Conservation (phyloP, 1,140 invertebrate species). For the Sogatella furcifera region DNA sequence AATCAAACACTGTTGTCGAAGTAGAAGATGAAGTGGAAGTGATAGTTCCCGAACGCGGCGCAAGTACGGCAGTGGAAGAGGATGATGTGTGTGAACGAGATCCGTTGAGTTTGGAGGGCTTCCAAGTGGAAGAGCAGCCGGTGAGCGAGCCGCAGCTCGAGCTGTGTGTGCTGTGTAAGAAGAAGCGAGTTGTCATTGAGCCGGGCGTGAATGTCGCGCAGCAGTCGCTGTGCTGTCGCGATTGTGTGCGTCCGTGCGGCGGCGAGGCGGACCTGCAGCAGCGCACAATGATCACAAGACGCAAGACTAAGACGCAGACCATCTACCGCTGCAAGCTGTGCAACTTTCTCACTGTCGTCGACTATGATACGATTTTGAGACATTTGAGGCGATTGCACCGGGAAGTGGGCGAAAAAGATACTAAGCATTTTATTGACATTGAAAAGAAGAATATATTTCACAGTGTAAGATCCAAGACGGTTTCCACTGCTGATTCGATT, state of each 20-base stretch:
- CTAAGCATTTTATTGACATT: background rate
- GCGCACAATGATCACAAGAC: background rate
- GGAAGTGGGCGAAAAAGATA: background rate
- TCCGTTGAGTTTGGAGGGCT: conserved; percentile 11
- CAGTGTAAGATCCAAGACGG: background rate
- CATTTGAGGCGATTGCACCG: too few relatives aligned
- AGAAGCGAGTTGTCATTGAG: conserved; percentile 1
- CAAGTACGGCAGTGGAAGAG: background rate
- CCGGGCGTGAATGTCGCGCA: background rate
- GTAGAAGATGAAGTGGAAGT: background rate
- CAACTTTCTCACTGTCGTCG: background rate
- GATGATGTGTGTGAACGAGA: background rate
- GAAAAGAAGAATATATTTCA: too few relatives aligned
- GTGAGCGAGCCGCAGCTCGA: background rate
- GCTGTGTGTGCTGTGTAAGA: conserved; percentile 9
- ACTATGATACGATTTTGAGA: too few relatives aligned
- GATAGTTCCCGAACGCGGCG: background rate
- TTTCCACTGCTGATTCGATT: background rate
- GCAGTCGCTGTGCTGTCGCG: conserved; percentile 9
- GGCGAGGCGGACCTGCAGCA: background rate
- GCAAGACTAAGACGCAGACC: background rate
- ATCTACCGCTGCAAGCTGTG: background rate
- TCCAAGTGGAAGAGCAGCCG: background rate
- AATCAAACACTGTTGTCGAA: background rate
- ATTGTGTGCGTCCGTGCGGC: background rate